phyloP scores from a whole-genome alignment of 2,113 vertebrate species.

The Hypomesus transpacificus region DNA sequence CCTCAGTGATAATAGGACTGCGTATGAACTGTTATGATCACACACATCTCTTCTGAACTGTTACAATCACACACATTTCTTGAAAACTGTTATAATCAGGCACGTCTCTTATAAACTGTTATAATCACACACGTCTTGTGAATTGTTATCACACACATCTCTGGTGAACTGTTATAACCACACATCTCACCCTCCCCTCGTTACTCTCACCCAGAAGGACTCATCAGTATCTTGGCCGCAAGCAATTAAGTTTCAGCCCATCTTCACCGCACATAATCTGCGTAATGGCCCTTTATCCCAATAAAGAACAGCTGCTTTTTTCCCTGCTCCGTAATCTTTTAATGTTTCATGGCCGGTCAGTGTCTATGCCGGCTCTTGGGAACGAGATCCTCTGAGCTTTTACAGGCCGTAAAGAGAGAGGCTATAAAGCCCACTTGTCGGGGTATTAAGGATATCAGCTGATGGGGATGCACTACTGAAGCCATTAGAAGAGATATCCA shows the following conservation, averaged over 20 bases:
- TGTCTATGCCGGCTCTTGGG: background rate
- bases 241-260: constrained; percentile 31
- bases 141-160: too few relatives aligned
- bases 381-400: background rate
- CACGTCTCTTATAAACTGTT: too few relatives aligned
- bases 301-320: constrained; percentile 34
- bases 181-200: constrained; percentile 2
- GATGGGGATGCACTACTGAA: background rate
- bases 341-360: constrained; percentile 14
- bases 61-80: too few relatives aligned
- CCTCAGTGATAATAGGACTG: background rate
- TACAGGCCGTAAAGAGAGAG: background rate
- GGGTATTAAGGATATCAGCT: background rate
- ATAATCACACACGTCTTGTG: too few relatives aligned
- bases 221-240: constrained; percentile 13
- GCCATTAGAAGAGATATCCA: background rate
- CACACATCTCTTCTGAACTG: background rate
- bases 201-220: background rate
- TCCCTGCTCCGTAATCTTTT: constrained; percentile 22
- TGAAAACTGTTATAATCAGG: too few relatives aligned
- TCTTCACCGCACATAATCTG: constrained; percentile 17
- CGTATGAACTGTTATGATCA: background rate
- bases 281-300: constrained; percentile 25
- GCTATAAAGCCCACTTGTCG: background rate
- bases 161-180: too few relatives aligned